phyloP scores from a whole-genome alignment of 1,140 invertebrate species.

The Nasonia giraulti region DNA sequence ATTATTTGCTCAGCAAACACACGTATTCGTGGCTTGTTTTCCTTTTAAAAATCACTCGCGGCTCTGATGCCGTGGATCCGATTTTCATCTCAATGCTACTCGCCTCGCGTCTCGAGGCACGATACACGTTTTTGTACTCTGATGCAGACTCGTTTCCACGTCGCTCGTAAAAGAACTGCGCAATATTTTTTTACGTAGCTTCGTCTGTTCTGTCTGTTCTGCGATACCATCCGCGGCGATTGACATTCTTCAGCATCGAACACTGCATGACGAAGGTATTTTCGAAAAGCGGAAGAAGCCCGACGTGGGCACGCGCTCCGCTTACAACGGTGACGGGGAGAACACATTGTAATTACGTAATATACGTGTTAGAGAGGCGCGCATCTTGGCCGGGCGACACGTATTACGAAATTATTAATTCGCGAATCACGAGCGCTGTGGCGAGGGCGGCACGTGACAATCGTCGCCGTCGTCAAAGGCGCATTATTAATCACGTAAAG shows the following conservation, averaged over 20 bases:
- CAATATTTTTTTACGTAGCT: background rate
- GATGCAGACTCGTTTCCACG: background rate
- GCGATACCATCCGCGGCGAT: too few species aligned
- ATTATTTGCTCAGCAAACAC: constrained; percentile 28
- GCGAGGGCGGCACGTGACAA: background rate
- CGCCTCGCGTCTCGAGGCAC: too few species aligned
- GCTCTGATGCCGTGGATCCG: constrained; percentile 7
- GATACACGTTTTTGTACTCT: too few species aligned
- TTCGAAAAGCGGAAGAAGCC: too few species aligned
- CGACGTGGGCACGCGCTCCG: too few species aligned
- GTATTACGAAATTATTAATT: constrained; percentile 25
- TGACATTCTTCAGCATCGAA: too few species aligned
- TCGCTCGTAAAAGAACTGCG: background rate
- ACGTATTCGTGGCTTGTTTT: constrained; percentile 7
- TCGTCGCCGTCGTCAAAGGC: background rate
- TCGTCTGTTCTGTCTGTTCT: too few species aligned
- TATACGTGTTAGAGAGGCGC: background rate
- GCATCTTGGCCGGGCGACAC: background rate
- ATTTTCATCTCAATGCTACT: background rate
- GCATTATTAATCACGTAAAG: constrained; percentile 1
- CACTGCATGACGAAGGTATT: too few species aligned
- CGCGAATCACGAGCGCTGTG: constrained; percentile 6
- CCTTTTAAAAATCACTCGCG: constrained; percentile 7
- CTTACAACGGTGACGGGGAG: too few species aligned
- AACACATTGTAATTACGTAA: background rate